Evolutionary conservation across 1,140 invertebrate species (phyloP), one percentile per base, ranked within the genome.

Genomic region (Daktulosphaira vitifoliae): DNA sequence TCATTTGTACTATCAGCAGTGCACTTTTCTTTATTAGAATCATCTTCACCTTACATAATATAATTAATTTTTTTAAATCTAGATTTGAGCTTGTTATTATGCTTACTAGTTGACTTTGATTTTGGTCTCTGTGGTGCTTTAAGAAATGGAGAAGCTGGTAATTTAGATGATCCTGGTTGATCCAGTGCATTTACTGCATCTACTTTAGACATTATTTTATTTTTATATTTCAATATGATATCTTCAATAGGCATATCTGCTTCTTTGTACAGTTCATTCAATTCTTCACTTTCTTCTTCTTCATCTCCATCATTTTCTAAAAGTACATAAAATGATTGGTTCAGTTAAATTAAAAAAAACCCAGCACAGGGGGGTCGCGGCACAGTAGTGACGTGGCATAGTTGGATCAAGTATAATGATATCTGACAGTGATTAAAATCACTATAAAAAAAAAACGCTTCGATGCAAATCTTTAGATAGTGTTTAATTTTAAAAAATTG

Each of bases 221-320:
- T 66, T 51, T 69, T 65, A 69, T 87, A 88, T 68, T 82, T 83
- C 16, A 83, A 81, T 68, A 89, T 81, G 3, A 90, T 77, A 71
- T 87, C 78, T 67, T 88, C 84, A 46, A 95, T 75, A 23, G 91
- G 90, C 81, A 93, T 89, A 48, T 80, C 77, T 15, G 90, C 90
- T 73, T 95, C 91, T 77, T 88, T 82, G 71, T 82, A 82, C 42
- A 94, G 76, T 74, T 84, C 81, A 66, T 79, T 78, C 18, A 89
- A 81, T 76, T 85, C 85, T 71, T 88, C 86, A 74, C 84, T 83
- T 68, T 82, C 79, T 65, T 81, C 80, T 71, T 74, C 73, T 29
- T 71, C 69, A 18, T 74, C 71, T 25, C 74, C 73, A 46, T 73
- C 71, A 29, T 75, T 72, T 25, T 67, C 73, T 65, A 50, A 50